Base-by-base conservation (phyloP, 1,140 invertebrate genomes). In the Scaptomyza graminum region DNA sequence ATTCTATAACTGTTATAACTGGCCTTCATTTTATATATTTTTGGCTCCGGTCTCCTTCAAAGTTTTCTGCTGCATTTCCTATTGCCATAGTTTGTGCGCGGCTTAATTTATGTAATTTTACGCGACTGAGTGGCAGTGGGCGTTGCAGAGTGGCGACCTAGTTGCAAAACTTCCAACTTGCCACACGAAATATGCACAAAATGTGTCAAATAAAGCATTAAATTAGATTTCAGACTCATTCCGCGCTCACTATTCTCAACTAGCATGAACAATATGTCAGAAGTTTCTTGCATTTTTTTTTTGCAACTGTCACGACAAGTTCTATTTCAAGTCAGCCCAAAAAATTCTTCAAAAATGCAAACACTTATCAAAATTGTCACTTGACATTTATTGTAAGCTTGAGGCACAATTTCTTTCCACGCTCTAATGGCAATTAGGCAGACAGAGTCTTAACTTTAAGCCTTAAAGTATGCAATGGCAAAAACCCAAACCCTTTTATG, bases 191-290 rank as follows among this genome's bases (percentile, higher is more conserved):
- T 59, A 13, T n/a, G 41, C 57, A 60, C 60, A 39, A 85, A 87
- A 88, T 88, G 83, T 87, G 83, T 81, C 82, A 87, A 87, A 87
- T 87, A 76, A 70, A 79, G 75, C 79, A 49, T 76, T 70, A 82
- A 87, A 87, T 87, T 87, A 82, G 84, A 83, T 77, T 84, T 67
- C 66, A 70, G 44, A 65, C 63, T 64, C 66, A 51, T 70, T 62
- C 65, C 54, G 16, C 55, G 31, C 13, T 9, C 47, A 15, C 47
- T 34, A 22, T 31, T 31, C 28, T 31, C 28, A 31, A 31, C 28
- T 0, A 31, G 28, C 28, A 31, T 31, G 28, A 31, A 31, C 28
- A 31, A 31, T 31, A 31, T 31, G 28, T 31, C 31, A 63, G 67
- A 83, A 83, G 43, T 65, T 79, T 70, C 62, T n/a, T n/a, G n/a